phyloP scores from a whole-genome alignment of 2,797 vertebrate genomes.

The Molossus molossus region DNA sequence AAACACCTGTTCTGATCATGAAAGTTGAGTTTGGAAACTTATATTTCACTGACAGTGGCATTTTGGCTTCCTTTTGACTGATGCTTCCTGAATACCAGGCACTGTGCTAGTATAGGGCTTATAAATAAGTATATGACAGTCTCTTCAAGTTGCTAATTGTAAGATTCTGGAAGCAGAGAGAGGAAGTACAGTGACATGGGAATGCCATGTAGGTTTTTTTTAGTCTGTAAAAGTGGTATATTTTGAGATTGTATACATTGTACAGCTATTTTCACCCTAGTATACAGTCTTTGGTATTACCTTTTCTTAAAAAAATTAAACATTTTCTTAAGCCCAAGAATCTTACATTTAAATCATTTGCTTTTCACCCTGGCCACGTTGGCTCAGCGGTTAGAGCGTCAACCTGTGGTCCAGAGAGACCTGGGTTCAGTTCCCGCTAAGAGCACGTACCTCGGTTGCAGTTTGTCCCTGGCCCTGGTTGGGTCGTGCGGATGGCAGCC shows the following conservation, averaged over 20 bases:
- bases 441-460: too few relatives aligned
- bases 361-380: neutral
- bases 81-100: neutral
- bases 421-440: too few relatives aligned
- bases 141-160: slow-evolving; percentile 30
- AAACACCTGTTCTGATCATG: slow-evolving; percentile 6
- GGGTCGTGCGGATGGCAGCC: too few relatives aligned
- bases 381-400: too few relatives aligned
- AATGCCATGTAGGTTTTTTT: neutral
- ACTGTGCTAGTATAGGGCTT: neutral
- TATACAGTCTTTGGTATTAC: neutral
- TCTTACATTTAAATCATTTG: slow-evolving; percentile 47
- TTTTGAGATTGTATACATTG: slow-evolving; percentile 24
- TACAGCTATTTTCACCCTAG: slow-evolving; percentile 32
- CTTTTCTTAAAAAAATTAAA: neutral
- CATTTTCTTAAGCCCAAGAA: slow-evolving; percentile 43
- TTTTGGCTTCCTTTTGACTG: neutral
- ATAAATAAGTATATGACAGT: neutral
- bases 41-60: neutral
- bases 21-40: slow-evolving; percentile 48
- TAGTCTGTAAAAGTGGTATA: neutral
- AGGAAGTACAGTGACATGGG: neutral
- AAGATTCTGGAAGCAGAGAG: neutral
- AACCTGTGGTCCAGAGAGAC: too few relatives aligned
- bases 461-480: too few relatives aligned